These are phyloP conservation scores for Lytechinus variegatus DNA, from an alignment of 35 echinoderm and acorn worm species.

Conservation along the genomic window DNA sequence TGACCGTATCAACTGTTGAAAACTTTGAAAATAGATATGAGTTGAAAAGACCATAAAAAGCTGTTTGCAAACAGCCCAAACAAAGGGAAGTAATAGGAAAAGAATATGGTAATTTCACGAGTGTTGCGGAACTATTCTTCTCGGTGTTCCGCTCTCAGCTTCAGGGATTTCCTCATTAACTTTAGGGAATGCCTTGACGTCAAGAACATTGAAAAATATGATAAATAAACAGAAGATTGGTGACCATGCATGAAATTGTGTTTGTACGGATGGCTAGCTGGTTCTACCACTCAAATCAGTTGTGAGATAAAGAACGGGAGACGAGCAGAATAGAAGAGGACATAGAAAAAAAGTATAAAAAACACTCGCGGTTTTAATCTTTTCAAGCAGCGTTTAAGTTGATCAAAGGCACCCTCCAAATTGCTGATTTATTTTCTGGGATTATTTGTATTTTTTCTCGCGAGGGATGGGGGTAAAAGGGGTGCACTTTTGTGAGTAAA, in stretches of 20 bases:
- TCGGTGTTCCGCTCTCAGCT: background rate
- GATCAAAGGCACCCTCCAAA: slow-evolving; percentile 44
- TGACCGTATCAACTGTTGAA: slow-evolving; percentile 21
- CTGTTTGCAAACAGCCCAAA: background rate
- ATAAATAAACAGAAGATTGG: slow-evolving; percentile 50
- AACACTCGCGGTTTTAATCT: slow-evolving; percentile 45
- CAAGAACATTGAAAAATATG: slow-evolving; percentile 40
- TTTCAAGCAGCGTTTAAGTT: slow-evolving; percentile 42
- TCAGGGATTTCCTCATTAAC: slow-evolving; percentile 48
- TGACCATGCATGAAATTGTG: slow-evolving; percentile 57
- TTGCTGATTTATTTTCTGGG: slow-evolving; percentile 49
- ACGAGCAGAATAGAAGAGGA: background rate
- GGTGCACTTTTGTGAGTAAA: slow-evolving; percentile 38
- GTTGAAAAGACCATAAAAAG: slow-evolving; percentile 20
- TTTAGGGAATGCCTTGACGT: slow-evolving; percentile 45
- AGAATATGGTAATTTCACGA: slow-evolving; percentile 55
- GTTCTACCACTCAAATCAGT: slow-evolving; percentile 18
- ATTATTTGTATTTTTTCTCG: slow-evolving; percentile 47
- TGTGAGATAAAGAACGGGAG: background rate
- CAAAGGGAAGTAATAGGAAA: slow-evolving; percentile 31
- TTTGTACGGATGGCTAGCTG: slow-evolving; percentile 51
- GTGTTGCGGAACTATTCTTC: slow-evolving; percentile 10
- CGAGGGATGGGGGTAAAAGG: background rate
- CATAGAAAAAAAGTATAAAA: background rate
- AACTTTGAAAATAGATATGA: slow-evolving; percentile 17